phyloP scores from a whole-genome alignment of 1,140 invertebrate species.

The Heliconius eleuchia region DNA sequence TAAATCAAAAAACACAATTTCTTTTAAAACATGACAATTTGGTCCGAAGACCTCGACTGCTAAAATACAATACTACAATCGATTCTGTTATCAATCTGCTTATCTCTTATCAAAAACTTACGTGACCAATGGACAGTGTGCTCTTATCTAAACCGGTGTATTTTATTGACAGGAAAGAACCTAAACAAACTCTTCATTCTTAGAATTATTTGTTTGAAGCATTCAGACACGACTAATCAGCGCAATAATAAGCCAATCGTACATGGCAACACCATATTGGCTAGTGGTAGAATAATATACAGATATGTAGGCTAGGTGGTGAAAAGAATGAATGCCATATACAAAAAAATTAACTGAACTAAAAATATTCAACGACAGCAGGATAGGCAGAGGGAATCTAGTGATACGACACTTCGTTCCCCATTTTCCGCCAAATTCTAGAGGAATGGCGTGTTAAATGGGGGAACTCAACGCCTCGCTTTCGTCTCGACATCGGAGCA shows the following conservation, averaged over 20 bases:
- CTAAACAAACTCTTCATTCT: not conserved
- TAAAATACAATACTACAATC: not conserved
- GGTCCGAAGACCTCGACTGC: not conserved
- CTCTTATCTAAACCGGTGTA: not conserved
- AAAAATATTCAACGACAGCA: too few species aligned
- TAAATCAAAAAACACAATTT: not conserved
- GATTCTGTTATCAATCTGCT: conserved; percentile 1
- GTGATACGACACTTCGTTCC: too few species aligned
- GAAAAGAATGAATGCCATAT: too few species aligned
- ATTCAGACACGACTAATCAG: not conserved
- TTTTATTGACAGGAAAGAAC: not conserved
- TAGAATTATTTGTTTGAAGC: not conserved
- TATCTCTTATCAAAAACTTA: not conserved
- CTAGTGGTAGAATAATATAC: too few species aligned
- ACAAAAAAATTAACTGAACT: too few species aligned
- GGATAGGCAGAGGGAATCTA: too few species aligned
- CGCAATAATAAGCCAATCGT: not conserved
- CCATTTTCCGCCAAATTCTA: too few species aligned
- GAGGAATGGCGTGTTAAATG: too few species aligned
- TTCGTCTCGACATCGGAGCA: too few species aligned
- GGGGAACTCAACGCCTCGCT: too few species aligned
- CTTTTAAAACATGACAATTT: not conserved
- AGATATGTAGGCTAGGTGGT: too few species aligned
- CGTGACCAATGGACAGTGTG: conserved; percentile 8
- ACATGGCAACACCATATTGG: not conserved